Evolutionary conservation across 2,797 vertebrate species (phyloP).

Genomic region (Melanotaenia trifasciata): DNA sequence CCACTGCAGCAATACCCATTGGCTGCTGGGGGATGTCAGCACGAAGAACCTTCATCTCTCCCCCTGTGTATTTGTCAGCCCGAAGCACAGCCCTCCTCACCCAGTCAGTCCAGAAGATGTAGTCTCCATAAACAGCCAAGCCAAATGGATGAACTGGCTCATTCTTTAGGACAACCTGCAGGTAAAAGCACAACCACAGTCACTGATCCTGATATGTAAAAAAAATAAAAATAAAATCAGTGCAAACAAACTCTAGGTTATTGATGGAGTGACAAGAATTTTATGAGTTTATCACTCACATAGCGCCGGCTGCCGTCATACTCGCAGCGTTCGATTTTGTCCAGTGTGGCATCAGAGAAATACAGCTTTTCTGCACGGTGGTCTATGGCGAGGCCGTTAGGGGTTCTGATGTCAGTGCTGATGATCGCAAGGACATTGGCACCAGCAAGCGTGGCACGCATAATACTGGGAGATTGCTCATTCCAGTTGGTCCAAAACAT

Average conservation of each 20-base stretch:
- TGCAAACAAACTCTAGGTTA: conserved; percentile 3
- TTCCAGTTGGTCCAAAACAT: conserved; percentile 99
- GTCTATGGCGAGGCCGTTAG: conserved; percentile 96
- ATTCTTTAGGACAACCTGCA: conserved; percentile 93
- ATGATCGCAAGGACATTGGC: conserved; percentile 94
- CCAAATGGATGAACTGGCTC: conserved; percentile 97
- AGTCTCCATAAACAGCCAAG: conserved; percentile 93
- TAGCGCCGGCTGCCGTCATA: conserved; percentile 93
- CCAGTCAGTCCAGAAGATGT: conserved; percentile 99
- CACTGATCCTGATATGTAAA: not conserved
- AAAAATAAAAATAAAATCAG: conserved; percentile 5
- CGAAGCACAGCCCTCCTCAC: conserved; percentile 95
- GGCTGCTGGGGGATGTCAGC: conserved; percentile 98
- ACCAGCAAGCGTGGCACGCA: conserved; percentile 92
- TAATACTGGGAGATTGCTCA: conserved; percentile 96
- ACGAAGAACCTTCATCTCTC: conserved; percentile 93
- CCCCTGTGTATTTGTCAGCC: conserved; percentile 95
- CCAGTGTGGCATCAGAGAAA: conserved; percentile 95
- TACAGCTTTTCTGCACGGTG: conserved; percentile 97
- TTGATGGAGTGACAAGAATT: not conserved
- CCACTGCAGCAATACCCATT: conserved; percentile 97
- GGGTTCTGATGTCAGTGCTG: conserved; percentile 93
- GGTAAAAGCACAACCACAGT: conserved; percentile 46
- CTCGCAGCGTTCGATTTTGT: conserved; percentile 98
- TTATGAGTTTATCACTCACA: conserved; percentile 82